Evolutionary conservation across 2,888 invertebrate genomes (phyloP).

Genomic region (Thecocarcelia acutangulata): DNA sequence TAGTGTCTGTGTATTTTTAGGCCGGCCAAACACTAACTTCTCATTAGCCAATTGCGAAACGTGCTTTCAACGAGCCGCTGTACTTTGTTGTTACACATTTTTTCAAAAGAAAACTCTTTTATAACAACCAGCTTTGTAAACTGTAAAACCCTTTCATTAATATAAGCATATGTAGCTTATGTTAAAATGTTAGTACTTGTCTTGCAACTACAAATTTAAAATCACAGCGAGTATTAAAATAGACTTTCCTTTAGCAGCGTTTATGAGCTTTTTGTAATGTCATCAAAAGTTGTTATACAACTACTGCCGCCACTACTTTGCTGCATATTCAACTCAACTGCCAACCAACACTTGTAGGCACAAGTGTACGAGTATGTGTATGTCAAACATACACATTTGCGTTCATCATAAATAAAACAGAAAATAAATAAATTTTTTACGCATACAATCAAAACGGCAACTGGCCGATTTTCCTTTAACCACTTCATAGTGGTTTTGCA

Average conservation of each 20-base stretch:
- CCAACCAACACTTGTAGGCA: not conserved
- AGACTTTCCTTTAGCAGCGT: not conserved
- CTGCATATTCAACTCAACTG: not conserved
- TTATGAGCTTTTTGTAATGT: slow-evolving; percentile 30
- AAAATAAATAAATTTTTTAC: slow-evolving; percentile 28
- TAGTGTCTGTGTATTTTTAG: too few relatives aligned
- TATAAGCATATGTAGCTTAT: too few relatives aligned
- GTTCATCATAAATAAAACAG: not conserved
- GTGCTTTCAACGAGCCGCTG: too few relatives aligned
- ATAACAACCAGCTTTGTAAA: too few relatives aligned
- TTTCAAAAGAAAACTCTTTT: too few relatives aligned
- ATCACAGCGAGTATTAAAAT: not conserved
- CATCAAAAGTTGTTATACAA: slow-evolving; percentile 21
- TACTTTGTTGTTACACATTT: too few relatives aligned
- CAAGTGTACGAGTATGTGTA: not conserved
- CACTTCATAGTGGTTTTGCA: slow-evolving; percentile 39
- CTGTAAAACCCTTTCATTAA: too few relatives aligned
- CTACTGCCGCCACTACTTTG: not conserved
- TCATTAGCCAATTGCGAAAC: too few relatives aligned
- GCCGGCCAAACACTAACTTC: too few relatives aligned
- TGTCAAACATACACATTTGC: not conserved
- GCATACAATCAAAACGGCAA: slow-evolving; percentile 5
- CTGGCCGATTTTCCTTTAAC: slow-evolving; percentile 31
- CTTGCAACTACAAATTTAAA: not conserved
- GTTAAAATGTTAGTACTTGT: too few relatives aligned